Conservation (phyloP, 1,140 invertebrate species). For the Drosophila oshimai region DNA sequence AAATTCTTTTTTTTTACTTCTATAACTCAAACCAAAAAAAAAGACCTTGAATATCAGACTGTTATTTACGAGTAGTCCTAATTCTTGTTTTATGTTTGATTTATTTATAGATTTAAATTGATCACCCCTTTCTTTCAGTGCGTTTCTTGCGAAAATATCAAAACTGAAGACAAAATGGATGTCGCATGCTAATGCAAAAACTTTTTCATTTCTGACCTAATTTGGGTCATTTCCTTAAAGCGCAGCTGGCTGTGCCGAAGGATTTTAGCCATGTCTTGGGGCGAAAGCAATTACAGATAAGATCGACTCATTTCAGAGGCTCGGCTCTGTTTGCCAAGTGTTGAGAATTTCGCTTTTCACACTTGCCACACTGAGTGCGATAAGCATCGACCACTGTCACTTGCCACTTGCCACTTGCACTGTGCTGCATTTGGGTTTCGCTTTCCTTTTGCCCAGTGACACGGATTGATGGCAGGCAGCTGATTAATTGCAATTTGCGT, state of each 20-base stretch:
- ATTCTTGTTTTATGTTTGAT: no score
- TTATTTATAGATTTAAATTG: no score
- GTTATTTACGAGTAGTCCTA: no score
- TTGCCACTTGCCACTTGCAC: constrained; percentile 14
- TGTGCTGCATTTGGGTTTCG: constrained; percentile 50
- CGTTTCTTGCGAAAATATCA: neutral
- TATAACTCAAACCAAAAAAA: no score
- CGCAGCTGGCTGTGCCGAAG: constrained; percentile 25
- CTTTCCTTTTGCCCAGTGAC: constrained; percentile 75
- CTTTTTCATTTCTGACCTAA: constrained; percentile 58
- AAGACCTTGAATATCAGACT: no score
- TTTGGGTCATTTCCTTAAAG: constrained; percentile 79
- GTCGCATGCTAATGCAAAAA: constrained; percentile 67
- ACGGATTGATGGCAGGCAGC: constrained; percentile 53
- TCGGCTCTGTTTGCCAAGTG: constrained; percentile 62
- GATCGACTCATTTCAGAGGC: constrained; percentile 62
- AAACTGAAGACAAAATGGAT: constrained; percentile 61
- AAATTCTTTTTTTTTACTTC: no score
- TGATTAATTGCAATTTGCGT: constrained; percentile 48
- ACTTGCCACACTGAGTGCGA: constrained; percentile 43
- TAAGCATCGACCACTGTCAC: constrained; percentile 45
- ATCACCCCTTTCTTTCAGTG: neutral
- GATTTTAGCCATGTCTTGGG: constrained; percentile 32
- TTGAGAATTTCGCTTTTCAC: constrained; percentile 74
- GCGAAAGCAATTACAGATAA: constrained; percentile 79